phyloP scores from a whole-genome alignment of 1,140 invertebrate genomes.

The Subanguina moxae region DNA sequence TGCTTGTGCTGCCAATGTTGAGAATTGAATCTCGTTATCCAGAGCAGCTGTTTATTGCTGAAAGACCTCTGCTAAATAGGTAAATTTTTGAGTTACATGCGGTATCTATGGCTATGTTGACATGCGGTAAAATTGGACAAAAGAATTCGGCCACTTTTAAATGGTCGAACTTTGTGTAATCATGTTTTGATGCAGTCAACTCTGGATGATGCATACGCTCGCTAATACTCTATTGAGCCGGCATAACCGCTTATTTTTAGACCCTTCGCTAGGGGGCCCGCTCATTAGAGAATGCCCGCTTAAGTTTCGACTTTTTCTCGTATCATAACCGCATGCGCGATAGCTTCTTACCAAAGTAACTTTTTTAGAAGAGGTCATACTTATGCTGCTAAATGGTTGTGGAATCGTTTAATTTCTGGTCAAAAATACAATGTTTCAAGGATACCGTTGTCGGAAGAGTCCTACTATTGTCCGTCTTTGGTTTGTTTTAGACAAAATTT shows the following conservation, averaged over 20 bases:
- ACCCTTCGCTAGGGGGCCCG: too few species aligned
- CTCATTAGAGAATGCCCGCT: too few species aligned
- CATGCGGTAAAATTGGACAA: too few species aligned
- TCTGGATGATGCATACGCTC: too few species aligned
- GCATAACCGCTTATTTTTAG: too few species aligned
- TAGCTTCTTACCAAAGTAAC: neutral
- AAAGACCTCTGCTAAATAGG: constrained; percentile 43
- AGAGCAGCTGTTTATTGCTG: constrained; percentile 47
- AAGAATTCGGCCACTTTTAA: too few species aligned
- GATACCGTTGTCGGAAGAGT: constrained; percentile 41
- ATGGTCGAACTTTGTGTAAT: too few species aligned
- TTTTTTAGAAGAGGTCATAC: constrained; percentile 49
- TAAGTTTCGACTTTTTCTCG: too few species aligned
- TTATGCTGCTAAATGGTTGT: constrained; percentile 54
- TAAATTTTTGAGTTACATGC: neutral
- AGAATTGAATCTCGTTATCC: constrained; percentile 48
- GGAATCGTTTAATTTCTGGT: constrained; percentile 50
- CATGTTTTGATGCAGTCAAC: too few species aligned
- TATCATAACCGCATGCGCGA: too few species aligned
- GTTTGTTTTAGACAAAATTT: constrained; percentile 16
- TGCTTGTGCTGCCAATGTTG: constrained; percentile 40
- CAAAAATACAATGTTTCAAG: constrained; percentile 47
- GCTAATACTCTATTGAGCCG: too few species aligned
- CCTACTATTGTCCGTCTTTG: constrained; percentile 52
- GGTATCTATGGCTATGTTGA: too few species aligned